Evolutionary conservation across 2,797 vertebrate species (phyloP).

Genomic region (Anguilla anguilla): DNA sequence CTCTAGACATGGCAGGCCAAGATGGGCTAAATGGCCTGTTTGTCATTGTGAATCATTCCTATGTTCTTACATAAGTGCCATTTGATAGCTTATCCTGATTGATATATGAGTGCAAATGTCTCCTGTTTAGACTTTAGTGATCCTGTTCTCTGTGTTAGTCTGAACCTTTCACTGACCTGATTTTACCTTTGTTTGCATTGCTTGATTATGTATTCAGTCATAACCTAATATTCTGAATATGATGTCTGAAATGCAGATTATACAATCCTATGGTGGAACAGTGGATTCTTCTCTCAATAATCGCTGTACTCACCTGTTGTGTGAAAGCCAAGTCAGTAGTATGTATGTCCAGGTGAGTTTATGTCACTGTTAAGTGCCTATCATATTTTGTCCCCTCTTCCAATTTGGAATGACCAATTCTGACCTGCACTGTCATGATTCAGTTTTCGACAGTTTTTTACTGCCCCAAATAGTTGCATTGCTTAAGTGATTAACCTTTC

Average conservation of each 20-base stretch:
- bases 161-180: not conserved
- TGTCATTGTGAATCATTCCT: too few species aligned
- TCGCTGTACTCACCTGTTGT: constrained; percentile 95
- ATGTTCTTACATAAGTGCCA: not conserved
- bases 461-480: not conserved
- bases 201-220: not conserved
- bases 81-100: not conserved
- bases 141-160: not conserved
- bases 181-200: not conserved
- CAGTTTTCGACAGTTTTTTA: not conserved
- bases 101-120: not conserved
- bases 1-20: too few species aligned
- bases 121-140: not conserved
- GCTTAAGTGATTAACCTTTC: too few species aligned
- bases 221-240: not conserved
- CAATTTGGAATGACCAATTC: not conserved
- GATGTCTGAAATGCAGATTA: constrained; percentile 74
- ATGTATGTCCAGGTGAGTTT: constrained; percentile 90
- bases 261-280: constrained; percentile 88
- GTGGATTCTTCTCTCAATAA: constrained; percentile 85
- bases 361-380: constrained; percentile 8
- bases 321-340: constrained; percentile 96
- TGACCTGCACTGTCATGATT: not conserved
- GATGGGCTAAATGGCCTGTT: too few species aligned
- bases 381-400: constrained; percentile 7